Evolutionary conservation across 1,140 invertebrate species (phyloP).

Genomic region (Drosophila equinoxialis): DNA sequence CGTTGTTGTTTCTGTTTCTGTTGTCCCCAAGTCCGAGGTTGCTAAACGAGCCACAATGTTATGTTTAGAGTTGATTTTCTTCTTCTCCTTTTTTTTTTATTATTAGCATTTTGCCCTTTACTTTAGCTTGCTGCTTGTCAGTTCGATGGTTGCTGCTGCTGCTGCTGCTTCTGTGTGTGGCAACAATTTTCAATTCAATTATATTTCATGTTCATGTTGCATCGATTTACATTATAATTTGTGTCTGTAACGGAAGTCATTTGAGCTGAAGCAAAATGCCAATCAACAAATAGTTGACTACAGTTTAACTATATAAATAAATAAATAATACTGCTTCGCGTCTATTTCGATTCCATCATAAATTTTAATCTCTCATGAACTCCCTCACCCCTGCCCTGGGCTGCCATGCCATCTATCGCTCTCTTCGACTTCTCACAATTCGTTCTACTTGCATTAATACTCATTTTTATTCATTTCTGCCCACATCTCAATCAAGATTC

Average conservation of each 20-base stretch:
- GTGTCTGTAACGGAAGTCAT: constrained; percentile 77
- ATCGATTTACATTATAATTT: constrained; percentile 81
- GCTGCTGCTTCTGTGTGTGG: constrained; percentile 67
- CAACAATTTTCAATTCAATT: constrained; percentile 80
- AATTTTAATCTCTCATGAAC: constrained; percentile 6
- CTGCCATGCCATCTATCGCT: background rate
- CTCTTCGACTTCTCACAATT: constrained; percentile 1
- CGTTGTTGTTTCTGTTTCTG: constrained; percentile 63
- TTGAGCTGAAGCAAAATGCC: constrained; percentile 47
- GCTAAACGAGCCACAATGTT: constrained; percentile 66
- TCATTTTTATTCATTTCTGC: constrained; percentile 33
- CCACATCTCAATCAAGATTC: constrained; percentile 67
- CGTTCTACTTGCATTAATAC: constrained; percentile 8
- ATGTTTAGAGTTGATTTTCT: constrained; percentile 51
- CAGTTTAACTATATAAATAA: constrained; percentile 6
- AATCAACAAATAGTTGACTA: constrained; percentile 29
- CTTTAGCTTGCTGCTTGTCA: constrained; percentile 60
- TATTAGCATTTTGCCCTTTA: constrained; percentile 80
- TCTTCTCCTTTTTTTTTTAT: constrained; percentile 36
- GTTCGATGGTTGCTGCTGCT: constrained; percentile 41
- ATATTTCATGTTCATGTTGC: constrained; percentile 81
- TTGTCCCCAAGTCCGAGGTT: constrained; percentile 7
- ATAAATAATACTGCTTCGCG: background rate
- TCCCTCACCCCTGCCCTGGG: background rate
- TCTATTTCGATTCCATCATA: constrained; percentile 4